These are phyloP conservation scores for Oscheius sp. DNA, from an alignment of 2,888 invertebrate species.

Conservation along the genomic window DNA sequence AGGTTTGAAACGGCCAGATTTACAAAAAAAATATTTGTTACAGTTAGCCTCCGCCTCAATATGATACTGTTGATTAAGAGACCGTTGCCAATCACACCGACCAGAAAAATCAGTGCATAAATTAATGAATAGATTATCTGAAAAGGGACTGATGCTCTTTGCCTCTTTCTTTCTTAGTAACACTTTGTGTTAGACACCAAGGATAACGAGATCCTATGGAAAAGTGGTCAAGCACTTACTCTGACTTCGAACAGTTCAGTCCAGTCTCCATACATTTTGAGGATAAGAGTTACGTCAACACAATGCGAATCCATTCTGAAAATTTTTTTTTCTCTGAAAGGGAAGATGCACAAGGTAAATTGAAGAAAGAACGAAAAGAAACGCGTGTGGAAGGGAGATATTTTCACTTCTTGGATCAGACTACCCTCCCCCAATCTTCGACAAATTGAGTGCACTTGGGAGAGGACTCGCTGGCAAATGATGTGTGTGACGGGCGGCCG, in stretches of 20 bases:
- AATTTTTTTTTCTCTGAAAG: background rate
- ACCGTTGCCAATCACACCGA: slow-evolving; percentile 67
- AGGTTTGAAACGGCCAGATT: slow-evolving; percentile 94
- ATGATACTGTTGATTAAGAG: slow-evolving; percentile 61
- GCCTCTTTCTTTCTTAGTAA: background rate
- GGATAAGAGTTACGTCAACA: slow-evolving; percentile 61
- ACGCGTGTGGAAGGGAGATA: too few relatives aligned
- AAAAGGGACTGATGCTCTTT: slow-evolving; percentile 17
- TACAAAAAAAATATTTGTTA: slow-evolving; percentile 88
- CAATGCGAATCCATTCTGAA: slow-evolving; percentile 35
- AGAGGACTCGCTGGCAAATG: slow-evolving; percentile 17
- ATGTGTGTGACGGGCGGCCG: slow-evolving; percentile 10
- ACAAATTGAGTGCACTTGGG: slow-evolving; percentile 9
- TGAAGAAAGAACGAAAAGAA: too few relatives aligned
- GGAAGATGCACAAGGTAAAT: too few relatives aligned
- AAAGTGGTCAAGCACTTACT: slow-evolving; percentile 43
- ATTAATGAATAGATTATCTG: slow-evolving; percentile 63
- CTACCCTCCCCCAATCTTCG: too few relatives aligned
- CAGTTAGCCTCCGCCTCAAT: slow-evolving; percentile 59
- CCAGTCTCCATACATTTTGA: slow-evolving; percentile 60
- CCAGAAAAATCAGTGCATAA: slow-evolving; percentile 64
- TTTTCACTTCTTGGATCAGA: too few relatives aligned
- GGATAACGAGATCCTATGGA: background rate
- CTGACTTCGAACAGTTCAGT: slow-evolving; percentile 60
- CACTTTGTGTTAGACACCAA: background rate